Percentiles rank a stretch among this genome's conserved stretches.
Conservation (phyloP, 1,140 invertebrate species). For the Pseudachorutes palmiensis region DNA sequence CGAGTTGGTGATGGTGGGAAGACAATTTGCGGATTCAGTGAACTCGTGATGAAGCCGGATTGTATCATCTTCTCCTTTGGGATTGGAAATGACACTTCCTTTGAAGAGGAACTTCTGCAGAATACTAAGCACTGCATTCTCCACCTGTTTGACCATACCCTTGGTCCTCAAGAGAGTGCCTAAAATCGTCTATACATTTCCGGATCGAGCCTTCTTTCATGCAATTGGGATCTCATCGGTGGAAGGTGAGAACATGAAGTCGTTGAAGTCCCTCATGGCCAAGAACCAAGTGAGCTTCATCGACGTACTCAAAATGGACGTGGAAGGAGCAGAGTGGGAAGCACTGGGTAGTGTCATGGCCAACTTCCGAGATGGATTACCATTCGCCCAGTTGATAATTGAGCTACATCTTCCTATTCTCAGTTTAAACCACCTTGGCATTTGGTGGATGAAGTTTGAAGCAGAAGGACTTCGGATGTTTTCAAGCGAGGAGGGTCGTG, state of each 20-base stretch:
- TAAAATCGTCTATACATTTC: background rate
- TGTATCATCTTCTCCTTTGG: conserved; percentile 26
- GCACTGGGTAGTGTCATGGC: background rate
- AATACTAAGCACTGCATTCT: conserved; percentile 18
- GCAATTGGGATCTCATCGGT: background rate
- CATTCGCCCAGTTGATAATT: conserved; percentile 15
- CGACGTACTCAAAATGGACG: conserved; percentile 24
- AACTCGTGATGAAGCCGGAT: background rate
- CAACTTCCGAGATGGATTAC: conserved; percentile 4
- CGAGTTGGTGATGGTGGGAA: conserved; percentile 17
- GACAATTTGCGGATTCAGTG: conserved; percentile 15
- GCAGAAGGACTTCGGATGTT: too few relatives aligned
- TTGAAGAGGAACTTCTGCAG: conserved; percentile 19
- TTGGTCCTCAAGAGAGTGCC: background rate
- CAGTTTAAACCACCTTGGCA: too few relatives aligned
- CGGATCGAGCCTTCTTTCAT: background rate
- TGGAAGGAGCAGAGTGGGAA: conserved; percentile 14
- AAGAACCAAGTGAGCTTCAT: conserved; percentile 15
- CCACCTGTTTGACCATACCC: conserved; percentile 14
- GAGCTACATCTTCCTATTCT: conserved; percentile 24
- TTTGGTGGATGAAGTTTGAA: too few relatives aligned
- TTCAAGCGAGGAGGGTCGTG: too few relatives aligned
- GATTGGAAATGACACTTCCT: conserved; percentile 19
- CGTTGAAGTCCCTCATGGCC: conserved; percentile 15
- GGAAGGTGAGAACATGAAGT: background rate